Percentiles rank a stretch among this genome's conserved stretches.
Evolutionary conservation across 2,113 vertebrate species (phyloP).

Genomic region (Solenodon paradoxus): DNA sequence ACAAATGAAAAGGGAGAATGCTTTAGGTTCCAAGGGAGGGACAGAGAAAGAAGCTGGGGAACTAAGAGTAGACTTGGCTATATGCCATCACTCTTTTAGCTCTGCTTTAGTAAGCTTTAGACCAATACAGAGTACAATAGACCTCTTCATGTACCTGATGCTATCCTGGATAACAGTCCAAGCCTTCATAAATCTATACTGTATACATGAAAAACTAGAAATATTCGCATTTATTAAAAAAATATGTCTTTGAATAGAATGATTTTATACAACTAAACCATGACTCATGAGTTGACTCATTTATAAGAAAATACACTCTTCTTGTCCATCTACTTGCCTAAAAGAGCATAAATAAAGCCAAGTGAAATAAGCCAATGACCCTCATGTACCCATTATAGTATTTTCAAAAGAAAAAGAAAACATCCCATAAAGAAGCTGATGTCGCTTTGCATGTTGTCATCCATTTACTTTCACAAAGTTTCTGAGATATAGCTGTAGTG

Average conservation of each 20-base stretch:
- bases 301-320: constrained; percentile 37
- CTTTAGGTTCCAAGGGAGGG: constrained; percentile 66
- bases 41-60: constrained; percentile 68
- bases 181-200: constrained; percentile 70
- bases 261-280: neutral
- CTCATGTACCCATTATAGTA: neutral
- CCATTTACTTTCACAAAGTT: neutral
- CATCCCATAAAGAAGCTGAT: neutral
- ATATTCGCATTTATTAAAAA: constrained; percentile 71
- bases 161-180: constrained; percentile 77
- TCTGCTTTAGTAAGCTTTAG: constrained; percentile 74
- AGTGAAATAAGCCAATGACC: constrained; percentile 16
- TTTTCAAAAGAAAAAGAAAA: constrained; percentile 14
- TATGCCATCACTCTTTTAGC: constrained; percentile 69
- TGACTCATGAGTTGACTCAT: constrained; percentile 54
- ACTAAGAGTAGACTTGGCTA: constrained; percentile 71
- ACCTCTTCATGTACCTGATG: constrained; percentile 73
- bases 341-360: constrained; percentile 29
- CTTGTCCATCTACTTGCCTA: neutral
- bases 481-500: neutral
- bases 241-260: constrained; percentile 61
- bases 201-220: constrained; percentile 58
- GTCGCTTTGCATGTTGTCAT: neutral
- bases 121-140: constrained; percentile 74
- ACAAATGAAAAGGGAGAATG: constrained; percentile 70